Evolutionary conservation across 2,113 vertebrate species (phyloP).

Genomic region (Misgurnus mizolepis): DNA sequence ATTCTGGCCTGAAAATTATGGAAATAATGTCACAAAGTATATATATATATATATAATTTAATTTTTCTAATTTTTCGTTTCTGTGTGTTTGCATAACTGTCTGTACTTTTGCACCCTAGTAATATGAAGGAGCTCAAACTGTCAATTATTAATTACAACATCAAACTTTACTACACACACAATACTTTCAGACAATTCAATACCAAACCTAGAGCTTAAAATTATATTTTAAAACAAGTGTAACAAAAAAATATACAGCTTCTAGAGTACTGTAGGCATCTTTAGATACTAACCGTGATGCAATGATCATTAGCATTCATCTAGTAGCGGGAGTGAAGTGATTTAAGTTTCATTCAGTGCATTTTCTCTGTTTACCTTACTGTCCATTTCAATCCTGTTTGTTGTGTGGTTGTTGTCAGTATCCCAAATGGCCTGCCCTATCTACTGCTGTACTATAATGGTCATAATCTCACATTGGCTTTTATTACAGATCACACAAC

Average conservation of each 20-base stretch:
- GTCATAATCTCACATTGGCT: background rate
- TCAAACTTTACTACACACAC: background rate
- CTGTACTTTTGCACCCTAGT: background rate
- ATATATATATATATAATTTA: too few relatives aligned
- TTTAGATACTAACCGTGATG: background rate
- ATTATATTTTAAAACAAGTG: background rate
- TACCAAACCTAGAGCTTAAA: background rate
- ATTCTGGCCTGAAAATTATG: conserved; percentile 34
- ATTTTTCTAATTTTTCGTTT: conserved; percentile 20
- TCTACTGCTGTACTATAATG: conserved; percentile 11
- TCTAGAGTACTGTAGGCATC: background rate
- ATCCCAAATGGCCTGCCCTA: background rate
- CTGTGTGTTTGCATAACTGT: conserved; percentile 44
- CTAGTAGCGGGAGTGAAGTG: background rate
- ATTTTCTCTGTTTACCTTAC: background rate
- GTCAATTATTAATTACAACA: background rate
- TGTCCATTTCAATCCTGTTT: conserved; percentile 19
- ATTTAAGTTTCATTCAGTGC: background rate
- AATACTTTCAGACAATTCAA: background rate
- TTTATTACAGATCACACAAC: background rate
- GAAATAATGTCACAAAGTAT: conserved; percentile 28
- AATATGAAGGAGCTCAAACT: conserved; percentile 26
- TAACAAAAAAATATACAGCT: background rate
- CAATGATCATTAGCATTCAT: background rate
- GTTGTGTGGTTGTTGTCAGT: background rate